Base-by-base conservation (phyloP, 2,113 vertebrate genomes). In the Oryzias celebensis region DNA sequence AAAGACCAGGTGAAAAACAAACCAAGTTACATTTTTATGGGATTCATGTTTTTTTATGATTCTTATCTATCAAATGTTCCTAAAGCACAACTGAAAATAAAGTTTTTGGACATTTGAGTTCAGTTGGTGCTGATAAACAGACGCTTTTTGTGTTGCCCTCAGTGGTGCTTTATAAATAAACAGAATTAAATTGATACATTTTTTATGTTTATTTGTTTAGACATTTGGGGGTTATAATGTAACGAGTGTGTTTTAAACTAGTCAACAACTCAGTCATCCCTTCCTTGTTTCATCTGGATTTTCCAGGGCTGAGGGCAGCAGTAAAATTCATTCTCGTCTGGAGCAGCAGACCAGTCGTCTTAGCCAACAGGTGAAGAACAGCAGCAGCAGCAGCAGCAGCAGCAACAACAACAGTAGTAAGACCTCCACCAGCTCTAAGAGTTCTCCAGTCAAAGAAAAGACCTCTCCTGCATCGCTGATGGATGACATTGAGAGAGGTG, bases 401-500 rank as follows among this genome's bases (percentile, higher is more conserved):
- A 68, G 58, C 65, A 95, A 22, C 91, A 91, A 85, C 54, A 68
- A 58, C 65, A 95, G 20, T 56, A 66, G 58, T 64, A 96, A 92
- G 65, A 87, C 81, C 69, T 85, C 92, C 23, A 80, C 87, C 42
- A 87, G 84, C 5, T 14, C 88, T 51, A 97, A 94, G 89, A 93
- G 73, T 60, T 93, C 94, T 71, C 90, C 92, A 43, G 83, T 86
- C 3, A 93, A 92, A 74, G 91, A 95, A 36, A 97, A 95, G 75
- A 85, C 92, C 1, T 95, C 94, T 50, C 94, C 94, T 0, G 65
- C 90, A 17, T 96, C 94, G 31, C 93, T 91, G 4, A 94, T 99
- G 94, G 96, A 98, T 76, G 97, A 99, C 76, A 98, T 98, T 48
- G 97, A 98, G 89, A 93, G 90, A 91, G 97, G 97, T 98, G 90